A percentile compares a stretch with the other conserved stretches of the same genome.
phyloP scores from a whole-genome alignment of 2,888 invertebrate genomes.

The Eilema griseolum region DNA sequence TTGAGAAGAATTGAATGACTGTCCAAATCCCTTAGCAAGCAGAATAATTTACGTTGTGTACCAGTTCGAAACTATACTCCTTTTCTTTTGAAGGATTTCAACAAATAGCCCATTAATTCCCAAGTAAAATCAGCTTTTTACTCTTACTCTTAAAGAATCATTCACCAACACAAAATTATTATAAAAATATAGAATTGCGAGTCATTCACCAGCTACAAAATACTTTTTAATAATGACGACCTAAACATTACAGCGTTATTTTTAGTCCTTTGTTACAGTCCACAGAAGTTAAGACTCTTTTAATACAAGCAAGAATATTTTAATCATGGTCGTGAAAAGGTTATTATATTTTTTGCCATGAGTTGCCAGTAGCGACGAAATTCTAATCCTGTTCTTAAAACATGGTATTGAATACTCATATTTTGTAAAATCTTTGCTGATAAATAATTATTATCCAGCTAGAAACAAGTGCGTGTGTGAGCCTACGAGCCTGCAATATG shows the following conservation, averaged over 20 bases:
- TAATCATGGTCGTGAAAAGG: not conserved
- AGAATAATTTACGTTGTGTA: slow-evolving; percentile 11
- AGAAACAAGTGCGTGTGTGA: too few species aligned
- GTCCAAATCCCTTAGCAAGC: slow-evolving; percentile 11
- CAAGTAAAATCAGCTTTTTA: not conserved
- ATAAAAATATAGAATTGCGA: not conserved
- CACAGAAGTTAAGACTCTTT: not conserved
- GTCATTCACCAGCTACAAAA: too few species aligned
- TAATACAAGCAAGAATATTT: too few species aligned
- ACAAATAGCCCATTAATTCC: not conserved
- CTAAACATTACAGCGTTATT: not conserved
- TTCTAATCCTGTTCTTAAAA: too few species aligned
- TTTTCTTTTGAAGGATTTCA: slow-evolving; percentile 9
- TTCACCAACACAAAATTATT: not conserved
- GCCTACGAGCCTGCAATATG: too few species aligned
- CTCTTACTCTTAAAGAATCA: not conserved
- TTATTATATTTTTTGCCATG: too few species aligned
- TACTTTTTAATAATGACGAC: not conserved
- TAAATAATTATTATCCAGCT: too few species aligned
- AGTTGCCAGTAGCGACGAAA: too few species aligned
- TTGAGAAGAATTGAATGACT: slow-evolving; percentile 7
- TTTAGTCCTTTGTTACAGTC: not conserved
- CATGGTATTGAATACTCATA: too few species aligned
- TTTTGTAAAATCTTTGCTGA: too few species aligned
- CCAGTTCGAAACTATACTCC: slow-evolving; percentile 7